A percentile compares a stretch with the other conserved stretches of the same genome.
These are phyloP conservation scores for Scrobipalpa costella DNA, from an alignment of 2,888 invertebrate genomes.

Conservation along the genomic window DNA sequence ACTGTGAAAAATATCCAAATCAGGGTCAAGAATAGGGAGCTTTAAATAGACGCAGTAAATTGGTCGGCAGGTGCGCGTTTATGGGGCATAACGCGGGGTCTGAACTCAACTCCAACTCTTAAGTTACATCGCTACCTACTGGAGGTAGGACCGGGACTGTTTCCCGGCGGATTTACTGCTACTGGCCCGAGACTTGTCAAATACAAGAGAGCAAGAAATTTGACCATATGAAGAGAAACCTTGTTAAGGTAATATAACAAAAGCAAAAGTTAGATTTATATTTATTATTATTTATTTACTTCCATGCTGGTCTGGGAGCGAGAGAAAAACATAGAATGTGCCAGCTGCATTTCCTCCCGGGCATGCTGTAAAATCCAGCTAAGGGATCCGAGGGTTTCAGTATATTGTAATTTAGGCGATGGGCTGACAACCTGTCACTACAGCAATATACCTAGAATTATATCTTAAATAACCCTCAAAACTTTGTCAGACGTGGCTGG, in stretches of 20 bases:
- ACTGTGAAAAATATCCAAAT: background rate
- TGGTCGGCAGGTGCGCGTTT: conserved; percentile 17
- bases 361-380: too few relatives aligned
- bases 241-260: too few relatives aligned
- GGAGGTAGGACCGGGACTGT: too few relatives aligned
- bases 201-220: background rate
- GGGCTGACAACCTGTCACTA: too few relatives aligned
- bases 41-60: conserved; percentile 20
- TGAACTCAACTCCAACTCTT: background rate
- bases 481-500: too few relatives aligned
- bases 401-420: too few relatives aligned
- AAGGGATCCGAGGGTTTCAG: too few relatives aligned
- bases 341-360: too few relatives aligned
- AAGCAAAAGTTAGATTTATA: background rate
- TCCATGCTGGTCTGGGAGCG: too few relatives aligned
- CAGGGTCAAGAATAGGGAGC: background rate
- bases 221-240: background rate
- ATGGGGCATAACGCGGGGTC: conserved; percentile 11
- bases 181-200: background rate
- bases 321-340: too few relatives aligned
- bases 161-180: background rate
- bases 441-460: too few relatives aligned
- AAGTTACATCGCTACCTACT: conserved; percentile 6
- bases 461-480: too few relatives aligned
- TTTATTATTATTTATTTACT: background rate